Evolutionary conservation across 2,888 invertebrate species (phyloP), one percentile per base, ranked within the genome.

Genomic region (Rosalia funebris): DNA sequence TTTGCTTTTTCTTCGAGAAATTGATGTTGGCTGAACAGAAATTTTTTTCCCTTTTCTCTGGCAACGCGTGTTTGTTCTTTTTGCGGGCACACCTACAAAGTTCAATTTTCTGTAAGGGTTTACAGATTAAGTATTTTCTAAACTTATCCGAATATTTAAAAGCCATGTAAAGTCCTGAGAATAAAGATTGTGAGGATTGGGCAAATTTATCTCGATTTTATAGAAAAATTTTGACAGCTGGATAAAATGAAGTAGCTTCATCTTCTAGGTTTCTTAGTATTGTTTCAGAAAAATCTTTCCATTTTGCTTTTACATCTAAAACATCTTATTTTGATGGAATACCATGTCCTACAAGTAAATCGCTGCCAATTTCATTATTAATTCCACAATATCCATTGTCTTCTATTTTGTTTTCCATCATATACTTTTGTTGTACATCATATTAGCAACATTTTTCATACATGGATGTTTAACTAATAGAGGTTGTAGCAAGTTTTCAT

Each of bases 181-280:
- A 37, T 37, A 37, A 37, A 37, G 37, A 37, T 37, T 37, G 11
- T 37, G 37, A 37, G 12, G 37, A 37, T 14, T 37, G 37, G 14
- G 37, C 12, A 37, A 11, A 4, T 12, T 37, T 37, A 14, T 37
- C 14, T 37, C 11, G 7, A 37, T 37, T 37, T 37, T 37, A n/a
- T 4, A 37, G 12, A 14, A 4, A 37, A 37, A 32, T 11, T 7
- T 32, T 32, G 2, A 32, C 32, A 32, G 32, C 9, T 37, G 37
- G 37, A 37, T 37, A 37, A 37, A 37, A 37, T 37, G 12, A 37
- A 2, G 37, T 7, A 4, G 12, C 14, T 1, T 37, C 12, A 14
- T 37, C 37, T 2, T 37, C 37, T 37, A 37, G 37, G 12, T 37
- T 12, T 37, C 7, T 37, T 37, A 37, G 37, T 37, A 37, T 12